These are phyloP conservation scores for Chaetophractus vellerosus DNA, from an alignment of 2,797 vertebrate species.

Conservation along the genomic window DNA sequence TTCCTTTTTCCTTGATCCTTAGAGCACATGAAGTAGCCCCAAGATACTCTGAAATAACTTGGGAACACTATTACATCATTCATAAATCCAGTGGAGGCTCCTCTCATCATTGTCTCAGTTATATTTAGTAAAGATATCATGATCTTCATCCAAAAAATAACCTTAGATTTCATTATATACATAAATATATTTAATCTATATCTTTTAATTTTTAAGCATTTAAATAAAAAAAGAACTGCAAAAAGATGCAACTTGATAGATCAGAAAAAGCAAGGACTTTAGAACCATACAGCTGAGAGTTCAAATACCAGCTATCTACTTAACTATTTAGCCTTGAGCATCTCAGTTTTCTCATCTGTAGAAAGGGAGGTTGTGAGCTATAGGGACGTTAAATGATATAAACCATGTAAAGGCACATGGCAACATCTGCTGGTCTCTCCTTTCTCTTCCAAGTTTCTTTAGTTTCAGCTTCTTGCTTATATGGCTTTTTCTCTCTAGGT, in stretches of 20 bases:
- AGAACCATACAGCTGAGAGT: not conserved
- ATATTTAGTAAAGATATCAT: slow-evolving; percentile 43
- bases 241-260: not conserved
- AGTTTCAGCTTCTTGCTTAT: too few species aligned
- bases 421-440: too few species aligned
- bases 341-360: not conserved
- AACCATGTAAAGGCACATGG: not conserved
- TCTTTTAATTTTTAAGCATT: slow-evolving; percentile 54
- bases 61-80: not conserved
- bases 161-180: not conserved
- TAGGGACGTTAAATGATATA: not conserved
- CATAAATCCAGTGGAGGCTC: not conserved
- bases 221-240: not conserved
- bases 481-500: too few species aligned
- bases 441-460: too few species aligned
- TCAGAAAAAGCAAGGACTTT: slow-evolving; percentile 10
- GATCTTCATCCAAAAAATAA: not conserved
- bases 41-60: not conserved
- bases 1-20: not conserved
- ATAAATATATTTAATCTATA: not conserved
- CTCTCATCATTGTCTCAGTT: not conserved
- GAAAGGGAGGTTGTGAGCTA: not conserved
- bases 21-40: not conserved
- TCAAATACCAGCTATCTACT: not conserved
- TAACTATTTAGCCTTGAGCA: not conserved